Percentiles rank a stretch among this genome's conserved stretches.
Conservation (phyloP, 1,140 invertebrate genomes). For the Tribolium madens region DNA sequence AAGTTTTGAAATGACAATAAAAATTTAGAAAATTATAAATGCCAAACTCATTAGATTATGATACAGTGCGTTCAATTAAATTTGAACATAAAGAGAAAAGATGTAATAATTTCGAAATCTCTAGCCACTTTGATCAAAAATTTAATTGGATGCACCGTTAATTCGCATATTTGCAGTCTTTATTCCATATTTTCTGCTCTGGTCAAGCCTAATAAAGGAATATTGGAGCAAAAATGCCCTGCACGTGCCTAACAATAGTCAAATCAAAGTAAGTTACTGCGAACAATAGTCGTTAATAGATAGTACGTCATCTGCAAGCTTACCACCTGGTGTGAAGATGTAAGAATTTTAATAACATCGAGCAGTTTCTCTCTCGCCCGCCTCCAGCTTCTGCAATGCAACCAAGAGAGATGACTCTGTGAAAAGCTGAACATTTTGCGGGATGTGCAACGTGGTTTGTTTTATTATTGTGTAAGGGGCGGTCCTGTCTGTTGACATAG, state of each 20-base stretch:
- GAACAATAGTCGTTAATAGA: conserved; percentile 44
- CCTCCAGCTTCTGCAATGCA: neutral
- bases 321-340: conserved; percentile 55
- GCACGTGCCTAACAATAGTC: conserved; percentile 25
- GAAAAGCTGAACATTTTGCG: conserved; percentile 2
- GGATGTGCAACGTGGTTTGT: conserved; percentile 19
- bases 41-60: too few species aligned
- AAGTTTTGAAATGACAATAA: too few species aligned
- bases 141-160: too few species aligned
- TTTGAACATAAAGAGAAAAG: too few species aligned
- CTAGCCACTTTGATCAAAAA: too few species aligned
- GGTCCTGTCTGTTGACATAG: conserved; percentile 28
- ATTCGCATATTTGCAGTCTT: too few species aligned
- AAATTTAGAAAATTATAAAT: too few species aligned
- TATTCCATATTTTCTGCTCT: neutral
- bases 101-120: too few species aligned
- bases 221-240: neutral
- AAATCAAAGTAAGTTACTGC: conserved; percentile 28
- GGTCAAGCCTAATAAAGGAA: neutral
- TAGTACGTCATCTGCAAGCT: conserved; percentile 54
- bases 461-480: conserved; percentile 39
- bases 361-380: conserved; percentile 1
- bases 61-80: too few species aligned
- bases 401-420: conserved; percentile 11
- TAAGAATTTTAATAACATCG: conserved; percentile 45